Evolutionary conservation across 2,797 vertebrate species (phyloP), one percentile per base, ranked within the genome.

Genomic region (Epinephelus malabaricus): DNA sequence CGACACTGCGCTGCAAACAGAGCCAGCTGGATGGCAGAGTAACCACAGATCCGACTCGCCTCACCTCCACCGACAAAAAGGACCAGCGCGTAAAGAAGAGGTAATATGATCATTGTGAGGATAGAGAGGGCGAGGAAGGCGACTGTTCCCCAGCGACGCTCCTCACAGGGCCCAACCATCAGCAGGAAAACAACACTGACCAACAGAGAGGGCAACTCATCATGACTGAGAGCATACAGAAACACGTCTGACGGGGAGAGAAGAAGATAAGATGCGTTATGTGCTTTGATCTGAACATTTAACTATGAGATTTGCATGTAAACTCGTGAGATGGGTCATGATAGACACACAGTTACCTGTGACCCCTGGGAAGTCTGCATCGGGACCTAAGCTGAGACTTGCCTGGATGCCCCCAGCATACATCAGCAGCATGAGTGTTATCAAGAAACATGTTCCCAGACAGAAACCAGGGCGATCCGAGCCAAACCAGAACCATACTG

Each of bases 191-290:
- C 73, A 30, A 95, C 83, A 43, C 94, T 97, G 90, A 96, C 73
- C 76, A 97, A 86, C 75, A 98, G 93, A n/a, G 96, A 92, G 0
- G 90, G 71, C 10, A 94, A 65, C 1, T 97, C 95, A 2, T 95
- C 93, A 1, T 97, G 96, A 80, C 95, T 96, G 70, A 97, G 72
- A 11, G 95, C 93, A 46, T 96, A 96, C 76, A 97, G 95, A 78
- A 96, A 84, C 56, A 97, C 89, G 74, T 93, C 97, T 98, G 90
- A 55, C 76, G 79, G 65, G 23, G 23, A 77, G n/a, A 53, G 21
- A 46, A 15, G 4, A 4, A 40, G 18, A 49, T 9, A 5, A 4
- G 10, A 1, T 21, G 11, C 3, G 9, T 51, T 63, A 53, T 7
- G 51, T 25, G 3, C 3, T 34, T 40, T 59, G 1, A 59, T 66